These are phyloP conservation scores for Trachelus iudaicus DNA, from an alignment of 2,888 invertebrate genomes.

Conservation along the genomic window DNA sequence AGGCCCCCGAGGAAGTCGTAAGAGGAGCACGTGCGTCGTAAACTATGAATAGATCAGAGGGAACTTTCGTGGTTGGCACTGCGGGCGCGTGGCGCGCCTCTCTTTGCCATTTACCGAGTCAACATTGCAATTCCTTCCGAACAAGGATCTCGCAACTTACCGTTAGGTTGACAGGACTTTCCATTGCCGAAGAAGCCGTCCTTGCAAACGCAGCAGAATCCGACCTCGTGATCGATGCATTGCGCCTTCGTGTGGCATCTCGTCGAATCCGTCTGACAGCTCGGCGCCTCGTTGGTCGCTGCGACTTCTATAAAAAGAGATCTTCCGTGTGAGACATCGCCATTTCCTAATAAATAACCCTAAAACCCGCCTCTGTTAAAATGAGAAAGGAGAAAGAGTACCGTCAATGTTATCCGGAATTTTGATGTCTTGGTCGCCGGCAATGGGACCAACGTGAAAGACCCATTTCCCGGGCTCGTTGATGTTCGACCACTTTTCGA, in stretches of 20 bases:
- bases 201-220: conserved; percentile 91
- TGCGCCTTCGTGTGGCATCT: conserved; percentile 84
- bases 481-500: conserved; percentile 88
- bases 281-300: conserved; percentile 46
- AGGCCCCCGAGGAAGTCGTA: conserved; percentile 29
- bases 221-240: conserved; percentile 84
- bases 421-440: conserved; percentile 72
- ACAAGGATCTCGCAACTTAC: conserved; percentile 54
- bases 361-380: background rate
- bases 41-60: conserved; percentile 58
- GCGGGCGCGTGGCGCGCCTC: background rate
- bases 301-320: conserved; percentile 14
- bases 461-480: conserved; percentile 88
- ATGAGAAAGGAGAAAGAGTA: conserved; percentile 24
- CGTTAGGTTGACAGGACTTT: conserved; percentile 84
- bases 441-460: conserved; percentile 82
- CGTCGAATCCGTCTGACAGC: conserved; percentile 75
- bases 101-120: background rate
- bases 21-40: conserved; percentile 29
- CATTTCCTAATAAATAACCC: background rate
- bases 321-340: background rate
- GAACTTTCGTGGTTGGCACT: conserved; percentile 25
- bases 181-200: conserved; percentile 94
- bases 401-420: conserved; percentile 71
- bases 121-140: background rate